Percentiles rank a stretch among this genome's conserved stretches.
These are phyloP conservation scores for Cantharis flavilabris DNA, from an alignment of 2,888 invertebrate species.

Conservation along the genomic window DNA sequence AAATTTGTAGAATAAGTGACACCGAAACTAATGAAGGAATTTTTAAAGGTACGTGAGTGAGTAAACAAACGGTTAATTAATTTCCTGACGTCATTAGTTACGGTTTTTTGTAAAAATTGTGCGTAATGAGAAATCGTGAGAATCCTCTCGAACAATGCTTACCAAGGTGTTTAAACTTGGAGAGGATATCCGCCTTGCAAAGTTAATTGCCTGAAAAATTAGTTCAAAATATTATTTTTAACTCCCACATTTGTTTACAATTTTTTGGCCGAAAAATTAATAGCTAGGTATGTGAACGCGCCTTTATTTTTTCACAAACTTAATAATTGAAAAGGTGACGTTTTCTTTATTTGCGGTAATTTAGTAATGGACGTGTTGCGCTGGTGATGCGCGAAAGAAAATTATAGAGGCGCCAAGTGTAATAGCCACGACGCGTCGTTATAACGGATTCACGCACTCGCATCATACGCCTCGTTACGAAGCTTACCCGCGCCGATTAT, in stretches of 20 bases:
- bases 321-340: neutral
- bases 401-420: neutral
- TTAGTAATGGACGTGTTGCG: neutral
- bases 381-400: neutral
- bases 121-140: neutral
- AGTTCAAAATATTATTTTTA: neutral
- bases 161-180: neutral
- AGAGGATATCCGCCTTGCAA: neutral
- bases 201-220: neutral
- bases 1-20: neutral
- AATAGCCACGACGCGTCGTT: neutral
- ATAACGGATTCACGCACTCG: conserved; percentile 1
- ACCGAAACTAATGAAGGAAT: neutral
- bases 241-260: neutral
- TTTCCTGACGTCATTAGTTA: neutral
- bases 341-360: neutral
- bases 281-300: neutral
- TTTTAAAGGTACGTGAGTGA: neutral
- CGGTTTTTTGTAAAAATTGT: neutral
- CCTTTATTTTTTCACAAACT: neutral
- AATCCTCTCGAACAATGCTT: neutral
- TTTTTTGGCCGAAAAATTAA: neutral
- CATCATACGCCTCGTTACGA: neutral
- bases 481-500: neutral
- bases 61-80: neutral